Evolutionary conservation across 2,113 vertebrate species (phyloP).

Genomic region (Arothron firmamentum): DNA sequence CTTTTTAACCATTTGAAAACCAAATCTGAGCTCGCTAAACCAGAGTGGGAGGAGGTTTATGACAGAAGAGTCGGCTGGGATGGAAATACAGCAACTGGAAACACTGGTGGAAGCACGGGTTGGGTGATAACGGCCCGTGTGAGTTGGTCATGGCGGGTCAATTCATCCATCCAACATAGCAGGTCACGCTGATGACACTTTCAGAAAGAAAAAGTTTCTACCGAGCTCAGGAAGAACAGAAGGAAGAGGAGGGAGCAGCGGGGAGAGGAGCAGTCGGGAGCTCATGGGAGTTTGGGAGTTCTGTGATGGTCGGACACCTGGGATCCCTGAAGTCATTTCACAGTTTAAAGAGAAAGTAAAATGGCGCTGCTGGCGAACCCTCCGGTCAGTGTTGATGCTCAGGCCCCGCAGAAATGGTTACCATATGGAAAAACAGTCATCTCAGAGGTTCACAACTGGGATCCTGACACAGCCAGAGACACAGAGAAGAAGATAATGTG

Average conservation of each 20-base stretch:
- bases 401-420: slow-evolving; percentile 60
- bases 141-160: slow-evolving; percentile 56
- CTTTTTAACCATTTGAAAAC: slow-evolving; percentile 55
- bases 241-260: slow-evolving; percentile 12
- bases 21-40: slow-evolving; percentile 18
- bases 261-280: slow-evolving; percentile 26
- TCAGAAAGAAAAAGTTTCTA: slow-evolving; percentile 42
- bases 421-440: slow-evolving; percentile 61
- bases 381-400: slow-evolving; percentile 45
- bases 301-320: slow-evolving; percentile 61
- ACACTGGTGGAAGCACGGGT: slow-evolving; percentile 51
- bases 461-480: slow-evolving; percentile 71
- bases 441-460: slow-evolving; percentile 81
- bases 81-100: slow-evolving; percentile 11
- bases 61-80: slow-evolving; percentile 25
- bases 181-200: slow-evolving; percentile 49
- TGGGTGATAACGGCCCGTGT: slow-evolving; percentile 4
- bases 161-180: slow-evolving; percentile 7
- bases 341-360: slow-evolving; percentile 66
- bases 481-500: slow-evolving; percentile 38
- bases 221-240: slow-evolving; percentile 13
- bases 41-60: slow-evolving; percentile 13
- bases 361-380: slow-evolving; percentile 44
- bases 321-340: slow-evolving; percentile 67
- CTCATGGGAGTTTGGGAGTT: slow-evolving; percentile 38